Conservation (phyloP, 2,888 invertebrate genomes). For the Tipula helvola region DNA sequence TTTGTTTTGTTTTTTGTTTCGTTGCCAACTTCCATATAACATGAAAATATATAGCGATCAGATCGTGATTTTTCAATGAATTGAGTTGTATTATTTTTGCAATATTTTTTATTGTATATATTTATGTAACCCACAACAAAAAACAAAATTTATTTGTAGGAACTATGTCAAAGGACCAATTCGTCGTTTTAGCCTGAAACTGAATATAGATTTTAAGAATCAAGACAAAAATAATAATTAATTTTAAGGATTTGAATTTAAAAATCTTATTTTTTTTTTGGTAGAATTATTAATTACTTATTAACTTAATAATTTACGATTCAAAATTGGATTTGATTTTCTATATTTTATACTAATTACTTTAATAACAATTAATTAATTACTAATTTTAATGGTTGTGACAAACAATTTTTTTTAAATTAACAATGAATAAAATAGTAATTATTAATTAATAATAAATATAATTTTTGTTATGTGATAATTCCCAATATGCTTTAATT, state of each 20-base stretch:
- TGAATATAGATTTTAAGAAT: background rate
- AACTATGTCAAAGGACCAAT: constrained; percentile 11
- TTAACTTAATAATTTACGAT: background rate
- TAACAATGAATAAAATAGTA: background rate
- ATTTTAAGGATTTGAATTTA: background rate
- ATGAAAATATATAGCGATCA: background rate
- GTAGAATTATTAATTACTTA: background rate
- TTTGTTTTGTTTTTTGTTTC: constrained; percentile 33
- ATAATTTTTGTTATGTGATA: background rate
- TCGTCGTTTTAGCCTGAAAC: constrained; percentile 4
- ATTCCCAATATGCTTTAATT: background rate
- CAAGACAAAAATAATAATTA: background rate
- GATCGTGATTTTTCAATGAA: background rate
- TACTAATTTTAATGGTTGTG: background rate
- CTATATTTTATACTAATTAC: background rate
- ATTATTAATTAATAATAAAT: background rate
- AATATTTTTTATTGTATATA: background rate
- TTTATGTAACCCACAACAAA: background rate
- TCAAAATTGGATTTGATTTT: background rate
- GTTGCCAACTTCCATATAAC: constrained; percentile 32
- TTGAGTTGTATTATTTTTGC: background rate
- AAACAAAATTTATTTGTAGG: constrained; percentile 4
- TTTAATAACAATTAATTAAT: background rate
- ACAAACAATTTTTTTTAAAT: background rate
- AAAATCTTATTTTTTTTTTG: background rate